Percentiles rank a stretch among this genome's conserved stretches.
Conservation (phyloP, 2,113 vertebrate species). For the Larimichthys crocea region DNA sequence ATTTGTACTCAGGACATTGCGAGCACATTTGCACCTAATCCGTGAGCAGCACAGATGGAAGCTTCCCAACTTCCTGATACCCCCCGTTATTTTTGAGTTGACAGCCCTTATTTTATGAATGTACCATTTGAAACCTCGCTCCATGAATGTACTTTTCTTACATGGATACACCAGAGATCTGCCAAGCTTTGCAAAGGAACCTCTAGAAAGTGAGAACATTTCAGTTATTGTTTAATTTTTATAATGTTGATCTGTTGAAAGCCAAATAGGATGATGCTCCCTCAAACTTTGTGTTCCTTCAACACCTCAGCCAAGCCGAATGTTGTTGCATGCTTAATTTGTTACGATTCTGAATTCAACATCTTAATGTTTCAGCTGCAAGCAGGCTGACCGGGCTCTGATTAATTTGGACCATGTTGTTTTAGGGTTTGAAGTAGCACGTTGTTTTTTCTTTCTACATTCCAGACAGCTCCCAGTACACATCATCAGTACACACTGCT, state of each 20-base stretch:
- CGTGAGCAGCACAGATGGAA: not conserved
- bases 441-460: conserved; percentile 15
- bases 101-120: not conserved
- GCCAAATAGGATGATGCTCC: not conserved
- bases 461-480: not conserved
- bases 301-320: not conserved
- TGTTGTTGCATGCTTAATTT: no score
- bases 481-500: not conserved
- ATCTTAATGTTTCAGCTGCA: conserved; percentile 34
- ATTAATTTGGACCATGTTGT: not conserved
- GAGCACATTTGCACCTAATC: conserved; percentile 39
- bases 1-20: conserved; percentile 45
- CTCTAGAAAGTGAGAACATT: not conserved
- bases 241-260: not conserved
- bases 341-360: not conserved
- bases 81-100: not conserved
- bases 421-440: not conserved
- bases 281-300: not conserved
- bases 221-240: not conserved
- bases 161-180: not conserved
- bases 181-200: not conserved
- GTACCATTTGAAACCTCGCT: not conserved
- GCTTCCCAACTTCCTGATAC: not conserved
- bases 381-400: conserved; percentile 4
- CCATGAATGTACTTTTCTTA: not conserved